Percentiles rank a stretch among this genome's conserved stretches.
phyloP scores from a whole-genome alignment of 2,113 vertebrate genomes.

The Pogonocichla stellata region DNA sequence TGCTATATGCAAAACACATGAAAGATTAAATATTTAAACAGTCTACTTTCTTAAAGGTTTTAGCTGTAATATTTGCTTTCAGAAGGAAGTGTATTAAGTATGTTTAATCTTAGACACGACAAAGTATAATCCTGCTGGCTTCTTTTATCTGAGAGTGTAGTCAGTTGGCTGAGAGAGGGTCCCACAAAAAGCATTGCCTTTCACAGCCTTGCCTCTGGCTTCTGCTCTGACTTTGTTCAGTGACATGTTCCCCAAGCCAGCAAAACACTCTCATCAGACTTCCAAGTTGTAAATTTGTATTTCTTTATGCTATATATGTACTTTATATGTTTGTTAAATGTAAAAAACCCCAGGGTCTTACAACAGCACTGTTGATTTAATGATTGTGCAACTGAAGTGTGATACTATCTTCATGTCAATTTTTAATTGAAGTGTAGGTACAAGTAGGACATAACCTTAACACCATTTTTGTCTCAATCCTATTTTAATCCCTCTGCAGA shows the following conservation, averaged over 20 bases:
- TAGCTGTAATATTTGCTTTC: not conserved
- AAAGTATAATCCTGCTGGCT: not conserved
- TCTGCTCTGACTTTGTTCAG: not conserved
- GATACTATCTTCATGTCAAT: not conserved
- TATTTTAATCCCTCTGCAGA: not conserved
- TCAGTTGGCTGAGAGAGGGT: not conserved
- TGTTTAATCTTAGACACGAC: not conserved
- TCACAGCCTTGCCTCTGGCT: not conserved
- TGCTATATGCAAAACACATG: not conserved
- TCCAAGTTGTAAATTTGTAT: not conserved
- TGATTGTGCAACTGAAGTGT: not conserved
- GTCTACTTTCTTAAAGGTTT: not conserved
- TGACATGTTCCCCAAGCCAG: not conserved
- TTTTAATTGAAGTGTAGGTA: not conserved
- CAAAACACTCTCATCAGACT: not conserved
- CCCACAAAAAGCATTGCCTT: not conserved
- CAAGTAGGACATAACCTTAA: not conserved
- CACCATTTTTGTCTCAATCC: not conserved
- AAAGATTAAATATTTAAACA: not conserved
- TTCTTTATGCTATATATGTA: not conserved
- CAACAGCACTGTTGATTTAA: not conserved
- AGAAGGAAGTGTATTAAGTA: slow-evolving; percentile 2
- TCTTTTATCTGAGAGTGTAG: not conserved
- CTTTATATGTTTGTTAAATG: not conserved
- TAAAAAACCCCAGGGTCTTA: not conserved